Evolutionary conservation across 2,888 invertebrate species (phyloP), one percentile per base, ranked within the genome.

Genomic region (Epinotia brunnichana): DNA sequence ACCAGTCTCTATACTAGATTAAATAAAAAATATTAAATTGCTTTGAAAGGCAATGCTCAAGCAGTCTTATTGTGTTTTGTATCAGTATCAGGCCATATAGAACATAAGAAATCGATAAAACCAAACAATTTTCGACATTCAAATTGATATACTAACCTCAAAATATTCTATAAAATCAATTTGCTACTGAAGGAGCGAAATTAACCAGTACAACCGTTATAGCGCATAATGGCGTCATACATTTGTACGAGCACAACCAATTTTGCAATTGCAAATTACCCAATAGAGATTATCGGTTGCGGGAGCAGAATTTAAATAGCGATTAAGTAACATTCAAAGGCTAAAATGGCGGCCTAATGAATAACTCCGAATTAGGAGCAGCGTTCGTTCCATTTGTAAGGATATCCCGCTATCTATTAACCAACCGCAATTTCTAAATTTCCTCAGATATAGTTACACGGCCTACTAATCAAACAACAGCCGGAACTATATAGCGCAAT

Each of bases 401-500:
- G 71, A 67, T 71, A 67, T 71, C 56, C 62, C 29, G 10, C 54
- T 56, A 44, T 62, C 19, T 56, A 70, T 54, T 51, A 63, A 66
- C 66, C 7, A 54, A 56, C 48, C 56, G 19, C 56, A 57, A 63
- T 63, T 62, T 62, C 62, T 68, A 44, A 67, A 72, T 61, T 72
- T 61, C 67, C 72, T 62, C 35, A 56, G 48, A 62, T 68, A 72
- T 61, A 72, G 54, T 67, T 56, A 72, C 61, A 60, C 54, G 71
- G n/a, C 35, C 67, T 29, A 44, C 56, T 62, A 56, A 61, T 19
- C 29, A 70, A 72, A 41, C 29, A 73, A 62, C 56, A 68, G 51
- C 62, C 56, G 73, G 73, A 69, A 73, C 73, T 68, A 73, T 68
- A 68, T 72, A 73, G 39, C 59, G 69, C 73, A 69, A 63, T 69